These are phyloP conservation scores for Xylocampa areola DNA, from an alignment of 2,888 invertebrate genomes.

Conservation along the genomic window DNA sequence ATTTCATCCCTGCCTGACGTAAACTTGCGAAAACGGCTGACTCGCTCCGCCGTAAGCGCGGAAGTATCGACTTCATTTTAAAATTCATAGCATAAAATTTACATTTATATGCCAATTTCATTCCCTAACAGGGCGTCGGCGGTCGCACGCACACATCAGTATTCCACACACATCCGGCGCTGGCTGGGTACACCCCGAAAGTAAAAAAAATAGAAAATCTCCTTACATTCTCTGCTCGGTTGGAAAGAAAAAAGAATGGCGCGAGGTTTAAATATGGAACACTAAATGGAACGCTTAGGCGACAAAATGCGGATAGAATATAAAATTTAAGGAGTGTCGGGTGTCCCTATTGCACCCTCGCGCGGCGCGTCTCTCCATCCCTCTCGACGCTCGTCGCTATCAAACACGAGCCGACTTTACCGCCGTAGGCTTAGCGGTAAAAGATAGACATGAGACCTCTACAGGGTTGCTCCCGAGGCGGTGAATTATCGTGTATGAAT, in stretches of 20 bases:
- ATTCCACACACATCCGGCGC: conserved; percentile 83
- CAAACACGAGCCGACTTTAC: conserved; percentile 83
- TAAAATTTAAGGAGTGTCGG: conserved; percentile 85
- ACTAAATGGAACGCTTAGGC: conserved; percentile 90
- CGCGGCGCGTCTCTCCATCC: conserved; percentile 66
- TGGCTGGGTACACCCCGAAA: conserved; percentile 77
- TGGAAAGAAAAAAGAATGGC: conserved; percentile 84
- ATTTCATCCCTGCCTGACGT: conserved; percentile 83
- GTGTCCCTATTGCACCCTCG: conserved; percentile 74
- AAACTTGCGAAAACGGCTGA: conserved; percentile 81
- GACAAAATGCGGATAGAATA: conserved; percentile 90
- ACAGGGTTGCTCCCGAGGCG: conserved; percentile 80
- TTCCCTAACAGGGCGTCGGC: conserved; percentile 87
- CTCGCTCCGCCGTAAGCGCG: conserved; percentile 77
- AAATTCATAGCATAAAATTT: conserved; percentile 90
- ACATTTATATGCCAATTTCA: conserved; percentile 90
- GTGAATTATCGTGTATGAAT: conserved; percentile 75
- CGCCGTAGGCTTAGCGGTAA: conserved; percentile 89
- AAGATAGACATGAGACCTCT: conserved; percentile 85
- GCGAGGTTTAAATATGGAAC: conserved; percentile 89
- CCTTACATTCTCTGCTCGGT: conserved; percentile 82
- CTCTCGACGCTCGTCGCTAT: conserved; percentile 75
- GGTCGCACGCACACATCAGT: conserved; percentile 88
- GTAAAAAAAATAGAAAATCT: conserved; percentile 81
- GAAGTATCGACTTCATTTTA: conserved; percentile 89